Conservation (phyloP, 2,797 vertebrate species). For the Coranthus polyacanthus region DNA sequence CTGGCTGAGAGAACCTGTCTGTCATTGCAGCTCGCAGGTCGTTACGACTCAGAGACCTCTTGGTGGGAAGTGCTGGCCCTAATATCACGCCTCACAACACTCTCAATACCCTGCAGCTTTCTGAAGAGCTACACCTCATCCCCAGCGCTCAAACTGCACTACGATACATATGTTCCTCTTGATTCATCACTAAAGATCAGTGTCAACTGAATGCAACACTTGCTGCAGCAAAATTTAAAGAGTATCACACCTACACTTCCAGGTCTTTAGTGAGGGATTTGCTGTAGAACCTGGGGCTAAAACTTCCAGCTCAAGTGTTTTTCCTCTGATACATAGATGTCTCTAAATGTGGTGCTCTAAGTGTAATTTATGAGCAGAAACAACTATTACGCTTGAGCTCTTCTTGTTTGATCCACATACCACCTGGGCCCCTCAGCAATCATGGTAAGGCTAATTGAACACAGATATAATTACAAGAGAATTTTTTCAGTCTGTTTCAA, state of each 20-base stretch:
- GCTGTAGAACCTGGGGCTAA: slow-evolving; percentile 11
- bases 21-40: slow-evolving; percentile 45
- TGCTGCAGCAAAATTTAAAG: slow-evolving; percentile 23
- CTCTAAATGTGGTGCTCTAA: slow-evolving; percentile 6
- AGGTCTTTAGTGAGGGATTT: slow-evolving; percentile 12
- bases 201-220: slow-evolving; percentile 50
- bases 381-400: slow-evolving; percentile 29
- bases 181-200: slow-evolving; percentile 44
- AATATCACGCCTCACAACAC: slow-evolving; percentile 74
- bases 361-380: slow-evolving; percentile 28
- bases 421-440: slow-evolving; percentile 48
- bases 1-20: slow-evolving; percentile 45
- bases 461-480: slow-evolving; percentile 52
- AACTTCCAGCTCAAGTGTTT: neutral
- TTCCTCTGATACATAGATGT: neutral
- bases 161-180: slow-evolving; percentile 46
- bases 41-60: slow-evolving; percentile 37
- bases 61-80: slow-evolving; percentile 35
- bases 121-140: slow-evolving; percentile 37
- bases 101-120: slow-evolving; percentile 52
- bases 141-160: slow-evolving; percentile 23
- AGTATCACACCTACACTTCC: neutral
- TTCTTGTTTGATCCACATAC: slow-evolving; percentile 22
- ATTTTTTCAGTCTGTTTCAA: slow-evolving; percentile 49
- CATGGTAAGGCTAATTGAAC: slow-evolving; percentile 65